phyloP scores from a whole-genome alignment of 1,140 invertebrate species.

The Pogonomyrmex barbatus region DNA sequence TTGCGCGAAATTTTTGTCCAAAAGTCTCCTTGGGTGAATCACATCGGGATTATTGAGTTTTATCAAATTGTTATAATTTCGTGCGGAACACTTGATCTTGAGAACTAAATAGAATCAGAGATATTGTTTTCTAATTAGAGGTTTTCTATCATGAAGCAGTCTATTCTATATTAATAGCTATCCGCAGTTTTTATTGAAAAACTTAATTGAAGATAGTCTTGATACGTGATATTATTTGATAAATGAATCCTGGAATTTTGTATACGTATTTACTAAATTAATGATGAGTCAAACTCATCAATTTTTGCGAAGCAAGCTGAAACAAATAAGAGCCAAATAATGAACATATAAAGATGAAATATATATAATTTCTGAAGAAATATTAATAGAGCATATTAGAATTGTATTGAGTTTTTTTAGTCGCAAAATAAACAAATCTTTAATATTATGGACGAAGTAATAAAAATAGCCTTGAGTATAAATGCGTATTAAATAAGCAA shows the following conservation, averaged over 20 bases:
- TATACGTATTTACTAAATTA: background rate
- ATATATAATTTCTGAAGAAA: too few relatives aligned
- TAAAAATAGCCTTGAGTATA: too few relatives aligned
- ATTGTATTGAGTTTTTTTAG: too few relatives aligned
- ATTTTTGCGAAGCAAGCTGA: too few relatives aligned
- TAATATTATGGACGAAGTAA: too few relatives aligned
- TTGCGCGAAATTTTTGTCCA: background rate
- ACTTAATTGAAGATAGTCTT: slow-evolving; percentile 5
- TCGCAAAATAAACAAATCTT: too few relatives aligned
- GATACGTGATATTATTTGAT: background rate
- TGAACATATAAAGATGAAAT: too few relatives aligned
- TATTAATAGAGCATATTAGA: too few relatives aligned
- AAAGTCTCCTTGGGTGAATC: background rate
- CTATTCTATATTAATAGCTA: background rate
- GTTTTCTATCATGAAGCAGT: background rate
- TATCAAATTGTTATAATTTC: slow-evolving; percentile 18
- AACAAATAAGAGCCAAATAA: too few relatives aligned
- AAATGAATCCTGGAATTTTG: background rate
- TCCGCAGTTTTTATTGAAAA: background rate
- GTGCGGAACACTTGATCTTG: background rate
- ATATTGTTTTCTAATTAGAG: background rate
- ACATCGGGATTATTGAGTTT: background rate
- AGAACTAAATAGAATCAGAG: background rate
- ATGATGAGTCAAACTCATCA: background rate
- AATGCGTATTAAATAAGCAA: too few relatives aligned